Conservation (phyloP, 2,113 vertebrate genomes). For the Hippopotamus amphibius region DNA sequence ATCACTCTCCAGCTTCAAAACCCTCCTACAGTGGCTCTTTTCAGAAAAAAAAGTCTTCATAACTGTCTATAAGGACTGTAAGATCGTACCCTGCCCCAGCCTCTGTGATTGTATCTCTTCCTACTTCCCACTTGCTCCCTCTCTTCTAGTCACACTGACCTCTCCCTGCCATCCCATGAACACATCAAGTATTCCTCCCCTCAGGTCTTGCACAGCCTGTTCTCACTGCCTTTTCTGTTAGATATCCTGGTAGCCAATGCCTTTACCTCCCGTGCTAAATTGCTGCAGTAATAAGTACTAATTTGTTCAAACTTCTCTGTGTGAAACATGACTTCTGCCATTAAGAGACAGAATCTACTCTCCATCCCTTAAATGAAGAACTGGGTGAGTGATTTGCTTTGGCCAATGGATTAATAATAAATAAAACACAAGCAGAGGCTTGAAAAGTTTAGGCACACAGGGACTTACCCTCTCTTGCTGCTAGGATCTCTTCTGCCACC, state of each 20-base stretch:
- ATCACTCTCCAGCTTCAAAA: neutral
- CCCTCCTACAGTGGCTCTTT: neutral
- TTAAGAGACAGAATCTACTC: neutral
- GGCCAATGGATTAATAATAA: neutral
- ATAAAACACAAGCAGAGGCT: neutral
- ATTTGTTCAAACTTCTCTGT: neutral
- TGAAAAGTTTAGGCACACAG: neutral
- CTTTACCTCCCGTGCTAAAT: neutral
- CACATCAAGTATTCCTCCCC: constrained; percentile 7
- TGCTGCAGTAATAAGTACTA: neutral
- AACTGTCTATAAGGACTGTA: neutral
- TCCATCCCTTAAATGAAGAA: neutral
- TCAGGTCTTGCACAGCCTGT: neutral
- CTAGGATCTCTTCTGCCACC: neutral
- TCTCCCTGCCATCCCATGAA: neutral
- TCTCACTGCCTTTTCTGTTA: neutral
- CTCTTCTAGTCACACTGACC: neutral
- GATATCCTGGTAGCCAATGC: neutral
- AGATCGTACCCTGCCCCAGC: neutral
- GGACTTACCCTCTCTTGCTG: neutral
- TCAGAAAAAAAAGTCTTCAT: neutral
- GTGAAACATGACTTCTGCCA: neutral
- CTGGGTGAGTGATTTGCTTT: neutral
- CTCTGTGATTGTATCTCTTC: neutral
- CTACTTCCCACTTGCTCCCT: neutral